phyloP scores from a whole-genome alignment of 2,797 vertebrate species.

The Percopsis omiscomaycus region DNA sequence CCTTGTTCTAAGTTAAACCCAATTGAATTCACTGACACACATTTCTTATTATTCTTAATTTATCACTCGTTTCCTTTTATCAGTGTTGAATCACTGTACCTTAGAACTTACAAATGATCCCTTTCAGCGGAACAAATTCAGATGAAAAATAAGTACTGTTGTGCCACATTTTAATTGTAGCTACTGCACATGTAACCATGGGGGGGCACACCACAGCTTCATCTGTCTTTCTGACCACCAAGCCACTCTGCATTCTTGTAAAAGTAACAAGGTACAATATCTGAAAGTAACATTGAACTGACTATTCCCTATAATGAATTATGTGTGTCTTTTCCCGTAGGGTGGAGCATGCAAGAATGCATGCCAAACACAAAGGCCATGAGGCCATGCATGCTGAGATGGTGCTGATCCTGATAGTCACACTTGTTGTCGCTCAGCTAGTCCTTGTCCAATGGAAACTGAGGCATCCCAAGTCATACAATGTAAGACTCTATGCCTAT shows the following conservation, averaged over 20 bases:
- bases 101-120: no score
- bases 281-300: no score
- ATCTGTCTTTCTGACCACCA: neutral
- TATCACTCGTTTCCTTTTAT: no score
- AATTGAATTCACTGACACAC: no score
- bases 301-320: conserved; percentile 1
- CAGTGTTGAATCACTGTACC: no score
- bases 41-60: no score
- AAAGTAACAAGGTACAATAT: neutral
- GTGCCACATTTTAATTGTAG: no score
- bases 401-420: conserved; percentile 98
- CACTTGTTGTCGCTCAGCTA: conserved; percentile 92
- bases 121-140: no score
- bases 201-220: no score
- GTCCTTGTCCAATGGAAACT: conserved; percentile 99
- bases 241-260: neutral
- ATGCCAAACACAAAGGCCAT: conserved; percentile 95
- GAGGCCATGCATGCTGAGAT: conserved; percentile 99
- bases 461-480: conserved; percentile 95
- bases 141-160: no score
- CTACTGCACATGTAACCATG: no score
- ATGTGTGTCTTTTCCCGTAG: conserved; percentile 69
- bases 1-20: no score
- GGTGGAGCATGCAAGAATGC: conserved; percentile 95
- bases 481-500: conserved; percentile 85